These are phyloP conservation scores for Trichonephila inaurata DNA, from an alignment of 1,140 invertebrate genomes.

Conservation along the genomic window DNA sequence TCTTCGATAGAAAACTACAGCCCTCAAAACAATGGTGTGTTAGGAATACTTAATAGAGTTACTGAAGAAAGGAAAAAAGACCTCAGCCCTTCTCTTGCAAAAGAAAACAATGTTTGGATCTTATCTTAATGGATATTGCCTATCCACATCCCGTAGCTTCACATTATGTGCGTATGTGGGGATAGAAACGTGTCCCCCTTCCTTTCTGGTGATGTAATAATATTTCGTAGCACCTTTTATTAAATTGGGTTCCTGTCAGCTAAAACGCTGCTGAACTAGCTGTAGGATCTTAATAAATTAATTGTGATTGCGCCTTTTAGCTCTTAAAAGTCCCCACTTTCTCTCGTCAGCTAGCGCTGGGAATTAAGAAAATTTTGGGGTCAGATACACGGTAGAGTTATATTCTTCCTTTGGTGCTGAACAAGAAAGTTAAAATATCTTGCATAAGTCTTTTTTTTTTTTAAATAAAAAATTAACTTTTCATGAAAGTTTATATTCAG, in stretches of 20 bases:
- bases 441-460: background rate
- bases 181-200: background rate
- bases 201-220: conserved; percentile 49
- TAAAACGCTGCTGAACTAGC: conserved; percentile 14
- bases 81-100: background rate
- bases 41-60: conserved; percentile 34
- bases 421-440: background rate
- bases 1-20: conserved; percentile 2
- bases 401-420: background rate
- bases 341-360: background rate
- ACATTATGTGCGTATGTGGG: background rate
- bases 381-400: background rate
- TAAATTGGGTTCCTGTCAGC: conserved; percentile 38
- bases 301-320: conserved; percentile 50
- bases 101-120: conserved; percentile 46
- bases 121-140: conserved; percentile 58
- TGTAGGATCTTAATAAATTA: conserved; percentile 39
- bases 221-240: conserved; percentile 57
- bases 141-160: conserved; percentile 32
- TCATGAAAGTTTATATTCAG: background rate
- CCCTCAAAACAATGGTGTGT: conserved; percentile 14
- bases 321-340: conserved; percentile 51
- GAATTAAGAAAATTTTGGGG: conserved; percentile 24
- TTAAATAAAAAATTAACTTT: background rate
- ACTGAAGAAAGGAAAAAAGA: background rate